Conservation (phyloP, 2,888 invertebrate species). For the Alloscopus bannaensis region DNA sequence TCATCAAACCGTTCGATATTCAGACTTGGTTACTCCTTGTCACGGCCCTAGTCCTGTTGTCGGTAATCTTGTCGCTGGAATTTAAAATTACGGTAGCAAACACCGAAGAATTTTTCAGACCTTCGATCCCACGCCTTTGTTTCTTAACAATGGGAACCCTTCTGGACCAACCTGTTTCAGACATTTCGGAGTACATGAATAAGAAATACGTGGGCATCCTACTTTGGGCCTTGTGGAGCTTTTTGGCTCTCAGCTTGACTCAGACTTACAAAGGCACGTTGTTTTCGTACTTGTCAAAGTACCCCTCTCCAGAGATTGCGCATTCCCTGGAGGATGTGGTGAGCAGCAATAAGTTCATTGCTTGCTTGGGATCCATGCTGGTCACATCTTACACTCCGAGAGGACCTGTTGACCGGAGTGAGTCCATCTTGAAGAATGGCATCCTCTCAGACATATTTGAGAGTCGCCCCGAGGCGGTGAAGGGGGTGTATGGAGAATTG, state of each 20-base stretch:
- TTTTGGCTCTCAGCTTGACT: conserved; percentile 26
- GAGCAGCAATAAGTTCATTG: background rate
- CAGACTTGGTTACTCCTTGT: conserved; percentile 16
- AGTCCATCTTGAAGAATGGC: conserved; percentile 33
- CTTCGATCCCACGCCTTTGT: background rate
- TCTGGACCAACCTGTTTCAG: conserved; percentile 30
- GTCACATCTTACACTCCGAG: background rate
- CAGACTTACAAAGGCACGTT: conserved; percentile 50
- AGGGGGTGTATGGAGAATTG: conserved; percentile 7
- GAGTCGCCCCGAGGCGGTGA: background rate
- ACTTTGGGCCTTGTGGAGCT: conserved; percentile 42
- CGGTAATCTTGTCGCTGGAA: conserved; percentile 4
- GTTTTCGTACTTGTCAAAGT: conserved; percentile 42
- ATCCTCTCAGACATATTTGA: conserved; percentile 26
- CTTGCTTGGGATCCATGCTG: conserved; percentile 2
- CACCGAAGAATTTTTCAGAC: background rate
- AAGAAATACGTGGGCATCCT: background rate
- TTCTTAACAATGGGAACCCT: conserved; percentile 19
- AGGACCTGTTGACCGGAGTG: background rate
- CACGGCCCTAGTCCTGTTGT: background rate
- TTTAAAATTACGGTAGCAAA: background rate
- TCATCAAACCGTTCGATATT: conserved; percentile 39
- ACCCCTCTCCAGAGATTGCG: conserved; percentile 35
- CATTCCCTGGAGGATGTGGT: conserved; percentile 13
- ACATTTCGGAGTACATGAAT: background rate